Percentiles rank a stretch among this genome's conserved stretches.
Evolutionary conservation across 2,888 invertebrate genomes (phyloP).

Genomic region (Masnerella sp.): DNA sequence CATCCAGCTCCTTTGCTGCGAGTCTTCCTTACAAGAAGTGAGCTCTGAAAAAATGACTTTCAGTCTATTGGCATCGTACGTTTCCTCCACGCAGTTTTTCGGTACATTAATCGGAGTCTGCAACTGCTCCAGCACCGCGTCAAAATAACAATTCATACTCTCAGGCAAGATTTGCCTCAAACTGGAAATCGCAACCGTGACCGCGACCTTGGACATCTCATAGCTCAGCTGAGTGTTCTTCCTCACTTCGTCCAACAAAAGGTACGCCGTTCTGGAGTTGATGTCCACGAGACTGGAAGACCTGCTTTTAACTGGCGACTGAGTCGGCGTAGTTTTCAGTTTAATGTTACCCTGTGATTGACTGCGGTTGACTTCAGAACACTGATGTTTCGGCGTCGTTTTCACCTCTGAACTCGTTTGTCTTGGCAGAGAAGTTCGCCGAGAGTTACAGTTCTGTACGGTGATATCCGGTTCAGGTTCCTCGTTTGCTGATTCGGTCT

Average conservation of each 20-base stretch:
- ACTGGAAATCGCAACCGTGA: slow-evolving; percentile 85
- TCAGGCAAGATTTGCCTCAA: slow-evolving; percentile 81
- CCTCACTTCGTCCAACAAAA: slow-evolving; percentile 88
- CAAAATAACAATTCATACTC: slow-evolving; percentile 81
- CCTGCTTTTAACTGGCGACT: slow-evolving; percentile 70
- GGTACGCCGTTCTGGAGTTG: slow-evolving; percentile 82
- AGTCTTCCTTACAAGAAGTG: slow-evolving; percentile 94
- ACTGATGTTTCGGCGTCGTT: slow-evolving; percentile 39
- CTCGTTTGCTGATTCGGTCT: slow-evolving; percentile 51
- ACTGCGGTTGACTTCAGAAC: slow-evolving; percentile 65
- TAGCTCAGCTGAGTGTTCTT: slow-evolving; percentile 91
- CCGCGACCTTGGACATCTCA: slow-evolving; percentile 90
- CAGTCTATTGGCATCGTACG: slow-evolving; percentile 90
- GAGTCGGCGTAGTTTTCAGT: slow-evolving; percentile 63
- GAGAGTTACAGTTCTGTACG: slow-evolving; percentile 52
- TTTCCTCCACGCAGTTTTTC: slow-evolving; percentile 86
- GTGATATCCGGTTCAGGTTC: slow-evolving; percentile 49
- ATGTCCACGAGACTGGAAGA: slow-evolving; percentile 69
- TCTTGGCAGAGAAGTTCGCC: slow-evolving; percentile 64
- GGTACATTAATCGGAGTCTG: slow-evolving; percentile 81
- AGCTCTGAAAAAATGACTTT: slow-evolving; percentile 90
- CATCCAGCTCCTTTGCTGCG: slow-evolving; percentile 97
- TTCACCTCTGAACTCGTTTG: slow-evolving; percentile 69
- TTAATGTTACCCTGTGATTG: slow-evolving; percentile 66
- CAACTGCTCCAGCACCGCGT: slow-evolving; percentile 80